Base-by-base conservation (phyloP, 2,797 vertebrate genomes). In the Lagocephalus sceleratus region DNA sequence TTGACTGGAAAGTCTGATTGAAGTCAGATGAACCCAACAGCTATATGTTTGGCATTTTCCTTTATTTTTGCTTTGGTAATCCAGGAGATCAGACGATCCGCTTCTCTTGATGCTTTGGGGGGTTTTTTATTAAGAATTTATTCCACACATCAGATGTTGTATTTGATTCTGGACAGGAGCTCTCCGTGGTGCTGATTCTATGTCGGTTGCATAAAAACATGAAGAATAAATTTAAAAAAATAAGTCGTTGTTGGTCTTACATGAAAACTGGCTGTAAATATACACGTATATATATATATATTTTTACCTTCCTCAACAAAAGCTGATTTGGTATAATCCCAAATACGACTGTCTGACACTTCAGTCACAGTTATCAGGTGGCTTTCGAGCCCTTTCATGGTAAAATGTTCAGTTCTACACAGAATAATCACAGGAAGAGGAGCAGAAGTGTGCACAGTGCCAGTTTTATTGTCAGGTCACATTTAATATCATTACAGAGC, bases 141-240 rank as follows among this genome's bases (percentile, higher is more conserved):
- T 44, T 63, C 21, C 32, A 3, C 23, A 19, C 19, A 17, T 45
- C 15, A 54, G 20, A 26, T 42, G 9, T 46, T 43, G 42, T 42
- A 8, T 45, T 25, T 42, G 20, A 16, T 49, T 53, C 41, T 15
- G 60, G 40, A 46, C 41, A 54, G 75, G 80, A 79, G 71, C 88
- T 90, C 64, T 90, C 87, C 84, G 0, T 84, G 85, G 86, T 89
- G 75, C 84, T 88, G 83, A 84, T 62, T 41, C 54, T 15, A 19
- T 5, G 25, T 10, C 29, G 1, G 29, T 29, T 10, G 1, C 29
- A 29, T 29, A 9, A 10, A 29, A 25, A 25, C n/a, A n/a, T n/a
- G n/a, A 25, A 25, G 25, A 25, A 25, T 8, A 25, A 5, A 25
- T 25, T 8, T 25, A 25, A 25, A 25, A 25, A 25, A 5, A 29